Evolutionary conservation across 2,797 vertebrate species (phyloP).

Genomic region (Denticeps clupeoides): DNA sequence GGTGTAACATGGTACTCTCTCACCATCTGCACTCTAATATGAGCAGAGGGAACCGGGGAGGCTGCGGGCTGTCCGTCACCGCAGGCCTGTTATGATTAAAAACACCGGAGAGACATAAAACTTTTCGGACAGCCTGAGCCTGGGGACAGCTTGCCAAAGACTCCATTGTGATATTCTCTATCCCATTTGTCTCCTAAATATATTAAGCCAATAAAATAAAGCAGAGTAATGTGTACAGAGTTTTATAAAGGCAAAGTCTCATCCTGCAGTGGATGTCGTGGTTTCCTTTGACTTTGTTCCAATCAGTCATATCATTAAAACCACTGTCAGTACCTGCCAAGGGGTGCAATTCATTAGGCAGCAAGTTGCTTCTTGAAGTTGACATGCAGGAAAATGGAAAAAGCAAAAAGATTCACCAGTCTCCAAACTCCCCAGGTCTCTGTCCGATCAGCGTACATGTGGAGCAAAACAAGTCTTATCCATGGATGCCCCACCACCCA

Average conservation of each 20-base stretch:
- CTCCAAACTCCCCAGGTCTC: too few species aligned
- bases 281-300: too few species aligned
- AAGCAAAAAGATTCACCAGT: too few species aligned
- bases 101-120: neutral
- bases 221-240: neutral
- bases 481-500: too few species aligned
- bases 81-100: neutral
- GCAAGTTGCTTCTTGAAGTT: too few species aligned
- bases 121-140: neutral
- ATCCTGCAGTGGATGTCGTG: neutral
- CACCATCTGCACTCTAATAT: conserved; percentile 1
- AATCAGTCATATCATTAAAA: too few species aligned
- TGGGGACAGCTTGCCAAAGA: neutral
- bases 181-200: neutral
- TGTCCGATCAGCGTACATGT: too few species aligned
- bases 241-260: neutral
- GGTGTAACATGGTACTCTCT: neutral
- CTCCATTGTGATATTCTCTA: neutral
- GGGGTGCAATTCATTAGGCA: too few species aligned
- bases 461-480: too few species aligned
- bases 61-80: neutral
- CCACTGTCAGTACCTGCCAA: too few species aligned
- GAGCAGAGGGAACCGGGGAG: neutral
- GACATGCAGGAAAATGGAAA: too few species aligned
- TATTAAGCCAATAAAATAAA: conserved; percentile 4